phyloP scores from a whole-genome alignment of 2,888 invertebrate species.

The Timandra comae region DNA sequence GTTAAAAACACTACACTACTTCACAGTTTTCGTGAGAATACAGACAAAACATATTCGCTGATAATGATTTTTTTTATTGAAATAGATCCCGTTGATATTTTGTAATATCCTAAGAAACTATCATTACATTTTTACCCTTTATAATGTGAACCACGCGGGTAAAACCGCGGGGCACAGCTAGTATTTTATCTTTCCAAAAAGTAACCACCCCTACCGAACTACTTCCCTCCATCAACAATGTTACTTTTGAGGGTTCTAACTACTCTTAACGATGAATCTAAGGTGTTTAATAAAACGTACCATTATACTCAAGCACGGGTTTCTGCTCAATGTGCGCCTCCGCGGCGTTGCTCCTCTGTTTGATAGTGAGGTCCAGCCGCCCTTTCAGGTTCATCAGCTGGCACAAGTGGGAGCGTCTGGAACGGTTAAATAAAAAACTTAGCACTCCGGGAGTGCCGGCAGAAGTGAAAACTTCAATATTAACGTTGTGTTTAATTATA shows the following conservation, averaged over 20 bases:
- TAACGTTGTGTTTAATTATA: no score
- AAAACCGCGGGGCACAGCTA: no score
- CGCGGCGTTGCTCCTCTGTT: constrained; percentile 32
- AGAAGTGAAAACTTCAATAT: no score
- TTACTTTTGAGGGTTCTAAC: no score
- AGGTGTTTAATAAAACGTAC: constrained; percentile 25
- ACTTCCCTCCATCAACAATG: no score
- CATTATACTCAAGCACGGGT: constrained; percentile 53
- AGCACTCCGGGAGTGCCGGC: no score
- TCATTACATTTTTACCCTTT: not conserved
- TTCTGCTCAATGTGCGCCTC: constrained; percentile 28
- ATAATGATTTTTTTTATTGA: no score
- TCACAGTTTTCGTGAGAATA: no score
- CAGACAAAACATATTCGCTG: no score
- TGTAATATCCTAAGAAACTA: not conserved
- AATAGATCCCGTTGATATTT: not conserved
- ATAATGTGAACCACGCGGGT: not conserved
- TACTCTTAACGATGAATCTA: not conserved
- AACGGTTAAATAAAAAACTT: constrained; percentile 1
- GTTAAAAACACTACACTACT: no score
- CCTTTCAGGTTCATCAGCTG: constrained; percentile 61
- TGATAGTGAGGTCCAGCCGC: constrained; percentile 46
- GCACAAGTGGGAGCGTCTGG: constrained; percentile 60
- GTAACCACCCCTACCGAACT: no score
- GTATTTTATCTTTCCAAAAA: no score